Base-by-base conservation (phyloP, 2,888 invertebrate species). In the Sinhomidia bicolor region DNA sequence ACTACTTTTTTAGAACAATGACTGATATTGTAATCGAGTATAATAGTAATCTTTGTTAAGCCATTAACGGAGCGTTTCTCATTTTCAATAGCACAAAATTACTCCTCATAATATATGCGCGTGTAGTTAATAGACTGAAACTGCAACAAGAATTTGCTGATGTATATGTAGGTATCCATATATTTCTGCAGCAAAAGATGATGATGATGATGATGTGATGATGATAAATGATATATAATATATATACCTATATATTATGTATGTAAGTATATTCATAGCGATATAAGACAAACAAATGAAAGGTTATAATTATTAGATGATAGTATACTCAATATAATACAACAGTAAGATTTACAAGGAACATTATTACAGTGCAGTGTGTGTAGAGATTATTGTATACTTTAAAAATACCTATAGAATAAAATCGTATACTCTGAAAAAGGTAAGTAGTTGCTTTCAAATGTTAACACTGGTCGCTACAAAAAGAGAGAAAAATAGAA, bases 391-490 rank as follows among this genome's bases (percentile, higher is more conserved):
- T 62, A 26, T 26, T 62, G 1, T 14, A 62, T 29, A 3, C 12
- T 1, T 20, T 62, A 32, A 2, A 68, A n/a, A 68, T 1, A 68
- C 32, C 36, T 68, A 68, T 68, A 17, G 1, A 68, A 32, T n/a
- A 36, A 36, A 32, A 68, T 26, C 36, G 17, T 68, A 68, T 68
- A 68, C n/a, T 6, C n/a, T 3, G 29, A 29, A 9, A 12, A 29
- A 68, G 36, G 36, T 9, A n/a, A 14, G 60, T n/a, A 23, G 60
- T 29, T 36, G 10, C 4, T 7, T 68, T 47, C 26, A 78, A 54
- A 54, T 78, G 78, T 54, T 79, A 47, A 68, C 32, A 36, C n/a
- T 68, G 32, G n/a, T 68, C 12, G 10, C 57, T 82, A 65, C 65
- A 82, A 82, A 65, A 82, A 44, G 41, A 17, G 47, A 26, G 7